Evolutionary conservation across 2,113 vertebrate genomes (phyloP), one percentile per base, ranked within the genome.

Genomic region (Nothocercus nigrocapillus): DNA sequence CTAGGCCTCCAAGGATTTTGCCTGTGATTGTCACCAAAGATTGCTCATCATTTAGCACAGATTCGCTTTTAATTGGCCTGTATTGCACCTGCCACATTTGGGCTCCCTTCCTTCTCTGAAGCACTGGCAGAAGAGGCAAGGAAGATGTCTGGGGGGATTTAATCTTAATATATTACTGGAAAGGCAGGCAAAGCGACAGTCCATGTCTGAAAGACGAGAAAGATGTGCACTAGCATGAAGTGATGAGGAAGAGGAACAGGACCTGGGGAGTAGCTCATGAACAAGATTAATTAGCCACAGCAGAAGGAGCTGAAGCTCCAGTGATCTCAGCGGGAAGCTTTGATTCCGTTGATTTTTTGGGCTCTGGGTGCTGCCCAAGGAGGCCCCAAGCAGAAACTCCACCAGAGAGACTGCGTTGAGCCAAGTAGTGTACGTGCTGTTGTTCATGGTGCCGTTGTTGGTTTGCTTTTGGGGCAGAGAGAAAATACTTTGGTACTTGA

Each of bases 1-100:
- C 97, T 83, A 97, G 97, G 82, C 94, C 97, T 94, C 94, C 97
- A 92, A 72, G 93, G 64, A 85, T 84, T 92, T 96, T 95, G 32
- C 96, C 93, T 92, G 97, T 95, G 96, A 96, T 95, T 98, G 95
- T 97, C 90, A 94, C 94, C 76, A 94, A 95, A 97, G 96, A 98
- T 98, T 97, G 97, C 94, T 97, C 93, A 97, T 95, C 97, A 95
- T 96, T 98, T 97, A 98, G 96, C 85, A 93, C 93, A 97, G 96
- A 97, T 98, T 98, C 98, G 97, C 95, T 97, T 98, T 97, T 98
- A 98, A 98, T 98, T 98, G 98, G 95, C 73, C 94, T 93, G 95
- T 34, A 80, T 82, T 49, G 56, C 97, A 98, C 97, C 97, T 97
- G 97, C 96, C 96, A 96, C 91, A 64, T 95, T 73, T 85, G 53